Conservation (phyloP, 2,113 vertebrate genomes). For the Grantiella picta region DNA sequence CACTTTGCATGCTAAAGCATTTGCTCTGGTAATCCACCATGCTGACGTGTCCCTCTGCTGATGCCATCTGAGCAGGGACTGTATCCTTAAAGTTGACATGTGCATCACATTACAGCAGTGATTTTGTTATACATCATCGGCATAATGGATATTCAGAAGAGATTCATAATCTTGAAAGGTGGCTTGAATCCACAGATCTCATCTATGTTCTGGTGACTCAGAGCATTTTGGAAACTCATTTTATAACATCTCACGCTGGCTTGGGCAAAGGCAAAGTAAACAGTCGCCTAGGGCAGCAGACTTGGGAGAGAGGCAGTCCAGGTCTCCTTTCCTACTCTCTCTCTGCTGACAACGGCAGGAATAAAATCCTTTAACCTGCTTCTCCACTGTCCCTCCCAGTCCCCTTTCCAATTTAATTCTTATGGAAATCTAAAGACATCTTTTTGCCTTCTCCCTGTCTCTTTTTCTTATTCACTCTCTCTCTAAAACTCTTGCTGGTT, state of each 20-base stretch:
- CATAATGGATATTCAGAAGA: slow-evolving; percentile 45
- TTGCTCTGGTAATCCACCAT: slow-evolving; percentile 60
- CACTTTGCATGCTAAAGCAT: slow-evolving; percentile 43
- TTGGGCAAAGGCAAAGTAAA: slow-evolving; percentile 47
- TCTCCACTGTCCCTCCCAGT: not conserved
- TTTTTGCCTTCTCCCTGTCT: not conserved
- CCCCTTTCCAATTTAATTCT: not conserved
- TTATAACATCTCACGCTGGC: slow-evolving; percentile 11
- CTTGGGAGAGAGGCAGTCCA: not conserved
- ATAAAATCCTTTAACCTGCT: not conserved
- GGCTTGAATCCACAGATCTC: slow-evolving; percentile 31
- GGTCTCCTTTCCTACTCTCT: not conserved
- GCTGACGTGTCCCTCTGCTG: slow-evolving; percentile 36
- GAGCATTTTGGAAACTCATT: slow-evolving; percentile 41
- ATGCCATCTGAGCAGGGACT: slow-evolving; percentile 26
- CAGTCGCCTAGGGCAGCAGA: not conserved
- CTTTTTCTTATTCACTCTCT: not conserved
- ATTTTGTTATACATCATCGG: slow-evolving; percentile 28
- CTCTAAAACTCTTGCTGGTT: not conserved
- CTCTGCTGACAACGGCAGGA: not conserved
- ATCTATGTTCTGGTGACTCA: slow-evolving; percentile 46
- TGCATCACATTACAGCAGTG: slow-evolving; percentile 30
- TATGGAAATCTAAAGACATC: not conserved
- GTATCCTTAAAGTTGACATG: slow-evolving; percentile 6
- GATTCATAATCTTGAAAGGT: slow-evolving; percentile 52